Evolutionary conservation across 1,140 invertebrate genomes (phyloP), one percentile per base, ranked within the genome.

Genomic region (Drosophila pachea): DNA sequence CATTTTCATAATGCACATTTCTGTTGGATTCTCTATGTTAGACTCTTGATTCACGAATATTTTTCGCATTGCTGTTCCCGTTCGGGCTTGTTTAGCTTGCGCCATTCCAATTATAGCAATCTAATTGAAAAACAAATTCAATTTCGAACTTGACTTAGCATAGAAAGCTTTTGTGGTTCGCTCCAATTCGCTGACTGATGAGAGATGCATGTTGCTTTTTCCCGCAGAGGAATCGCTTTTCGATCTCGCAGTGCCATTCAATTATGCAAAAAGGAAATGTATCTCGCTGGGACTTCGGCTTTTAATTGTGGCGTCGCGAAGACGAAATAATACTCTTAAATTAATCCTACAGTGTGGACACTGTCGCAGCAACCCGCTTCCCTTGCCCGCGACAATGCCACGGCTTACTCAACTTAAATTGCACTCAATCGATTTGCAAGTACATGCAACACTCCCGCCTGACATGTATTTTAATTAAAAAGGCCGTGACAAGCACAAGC

Each of bases 381-480:
- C n/a, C n/a, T 22, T 38, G 9, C 32, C 33, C 4, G 7, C 7
- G 31, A 29, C 45, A 11, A 8, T 49, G 40, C 35, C 8, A 45
- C 55, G 22, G 50, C 36, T 52, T 53, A 59, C 69, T 45, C 43
- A 56, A 56, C 54, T 56, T 14, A 52, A 74, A 48, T 54, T 54
- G 63, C 68, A 47, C 35, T 54, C 42, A 42, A 49, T 59, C 58
- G 59, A 50, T 33, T 45, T 56, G 45, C 54, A 12, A 45, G 58
- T 38, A 38, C 22, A 73, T 55, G 56, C 53, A 29, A 12, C 7
- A 22, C 16, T 43, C n/a, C n/a, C 14, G 29, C 67, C 61, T 69
- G 70, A 60, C 65, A 74, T 86, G 76, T 74, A 77, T 86, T 86
- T 86, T 79, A 86, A 86, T 86, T 86, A 86, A 86, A 84, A 74